A percentile compares a stretch with the other conserved stretches of the same genome.
phyloP scores from a whole-genome alignment of 2,113 vertebrate species.

The Ranitomeya variabilis region DNA sequence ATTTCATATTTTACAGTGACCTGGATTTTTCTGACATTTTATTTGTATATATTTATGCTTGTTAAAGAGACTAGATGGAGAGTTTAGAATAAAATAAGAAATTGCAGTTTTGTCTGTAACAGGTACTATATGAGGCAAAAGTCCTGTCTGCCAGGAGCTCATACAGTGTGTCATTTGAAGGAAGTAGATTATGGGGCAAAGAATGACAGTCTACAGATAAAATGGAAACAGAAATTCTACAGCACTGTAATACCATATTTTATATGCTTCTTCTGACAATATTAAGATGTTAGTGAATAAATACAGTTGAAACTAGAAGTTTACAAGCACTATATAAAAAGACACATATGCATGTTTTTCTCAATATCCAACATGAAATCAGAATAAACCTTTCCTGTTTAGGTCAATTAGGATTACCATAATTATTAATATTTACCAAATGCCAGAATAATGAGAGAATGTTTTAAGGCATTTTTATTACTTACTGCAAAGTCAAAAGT shows the following conservation, averaged over 20 bases:
- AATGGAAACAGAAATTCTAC: neutral
- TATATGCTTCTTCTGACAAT: neutral
- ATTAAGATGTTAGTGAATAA: neutral
- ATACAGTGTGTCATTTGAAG: neutral
- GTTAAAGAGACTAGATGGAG: neutral
- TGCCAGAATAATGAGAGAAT: too few relatives aligned
- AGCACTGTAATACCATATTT: neutral
- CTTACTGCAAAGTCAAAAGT: too few relatives aligned
- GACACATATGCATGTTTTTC: too few relatives aligned
- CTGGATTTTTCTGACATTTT: constrained; percentile 36
- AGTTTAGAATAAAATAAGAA: neutral
- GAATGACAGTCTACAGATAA: neutral
- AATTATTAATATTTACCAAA: too few relatives aligned
- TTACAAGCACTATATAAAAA: neutral
- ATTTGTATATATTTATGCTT: constrained; percentile 28
- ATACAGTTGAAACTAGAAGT: neutral
- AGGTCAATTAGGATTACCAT: too few relatives aligned
- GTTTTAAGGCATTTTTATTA: too few relatives aligned
- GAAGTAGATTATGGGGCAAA: neutral
- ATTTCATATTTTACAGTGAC: constrained; percentile 40
- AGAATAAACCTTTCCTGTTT: too few relatives aligned
- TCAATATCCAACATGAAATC: too few relatives aligned
- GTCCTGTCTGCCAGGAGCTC: neutral
- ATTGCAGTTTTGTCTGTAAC: neutral
- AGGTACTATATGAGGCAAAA: neutral